Base-by-base conservation (phyloP, 1,140 invertebrate species). In the Hyles euphorbiae region DNA sequence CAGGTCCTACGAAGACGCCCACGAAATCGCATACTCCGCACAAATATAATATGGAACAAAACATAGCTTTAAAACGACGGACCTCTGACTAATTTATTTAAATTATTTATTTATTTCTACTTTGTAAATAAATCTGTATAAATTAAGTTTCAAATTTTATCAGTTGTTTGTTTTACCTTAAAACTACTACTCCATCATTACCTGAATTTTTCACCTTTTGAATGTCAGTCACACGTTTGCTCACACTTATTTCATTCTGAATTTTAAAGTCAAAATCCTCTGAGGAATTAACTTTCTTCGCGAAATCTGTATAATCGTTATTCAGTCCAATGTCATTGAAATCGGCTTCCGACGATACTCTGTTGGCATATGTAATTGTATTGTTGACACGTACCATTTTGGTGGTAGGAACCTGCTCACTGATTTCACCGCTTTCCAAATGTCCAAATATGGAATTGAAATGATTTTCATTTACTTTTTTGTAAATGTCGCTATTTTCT, bases 11-110 rank as follows among this genome's bases (percentile, higher is more conserved):
- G 75, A 91, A 87, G 82, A 85, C 70, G 91, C 91, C 34, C 92
- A 94, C 70, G 91, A 93, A 74, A 87, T 94, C 70, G 93, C 93
- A 45, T 94, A 93, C 86, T 90, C 90, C 58, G 92, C 85, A 56
- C 91, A 94, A 78, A 74, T 90, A 46, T 90, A 89, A 79, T 49
- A 60, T 40, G 53, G 66, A 61, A 50, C 63, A 58, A 40, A 34
- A 22, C 65, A 67, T 76, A 72, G 66, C 63, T 65, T 69, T 76
- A 71, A 73, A 67, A 75, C 65, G 67, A 83, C 73, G 79, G 83
- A 86, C 81, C 82, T 81, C 76, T 72, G 75, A 78, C 66, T 86
- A 81, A 86, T 80, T 87, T 81, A 86, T 83, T 85, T 83, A 79
- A 82, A 54, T 75, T 73, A 73, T 86, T 88, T 81, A 84, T 78